Evolutionary conservation across 2,888 invertebrate genomes (phyloP).

Genomic region (Limnephilus rhombicus): DNA sequence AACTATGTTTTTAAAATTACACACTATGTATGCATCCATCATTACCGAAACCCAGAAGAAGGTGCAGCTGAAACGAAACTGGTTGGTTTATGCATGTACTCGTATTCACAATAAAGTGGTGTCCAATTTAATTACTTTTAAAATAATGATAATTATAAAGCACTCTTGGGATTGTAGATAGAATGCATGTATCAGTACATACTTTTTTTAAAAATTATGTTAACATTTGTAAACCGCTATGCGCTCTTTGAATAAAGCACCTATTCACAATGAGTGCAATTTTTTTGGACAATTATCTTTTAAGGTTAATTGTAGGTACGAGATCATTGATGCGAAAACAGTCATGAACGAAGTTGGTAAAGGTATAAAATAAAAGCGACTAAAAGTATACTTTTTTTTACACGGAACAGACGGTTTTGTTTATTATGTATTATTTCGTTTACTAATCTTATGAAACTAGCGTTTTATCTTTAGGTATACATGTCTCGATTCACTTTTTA

Average conservation of each 20-base stretch:
- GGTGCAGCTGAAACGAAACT: too few relatives aligned
- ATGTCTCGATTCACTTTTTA: neutral
- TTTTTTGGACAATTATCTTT: neutral
- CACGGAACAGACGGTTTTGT: conserved; percentile 8
- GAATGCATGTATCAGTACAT: neutral
- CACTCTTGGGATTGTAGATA: neutral
- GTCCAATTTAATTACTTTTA: too few relatives aligned
- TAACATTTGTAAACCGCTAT: neutral
- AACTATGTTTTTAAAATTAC: too few relatives aligned
- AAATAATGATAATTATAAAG: neutral
- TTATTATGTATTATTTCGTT: neutral
- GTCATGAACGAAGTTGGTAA: neutral
- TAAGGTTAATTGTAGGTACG: neutral
- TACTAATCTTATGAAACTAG: neutral
- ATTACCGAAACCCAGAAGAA: too few relatives aligned
- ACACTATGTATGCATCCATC: too few relatives aligned
- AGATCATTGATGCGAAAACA: neutral
- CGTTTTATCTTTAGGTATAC: neutral
- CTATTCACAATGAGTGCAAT: neutral
- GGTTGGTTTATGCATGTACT: too few relatives aligned
- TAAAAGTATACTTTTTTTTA: neutral
- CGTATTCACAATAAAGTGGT: too few relatives aligned
- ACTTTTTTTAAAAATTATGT: neutral
- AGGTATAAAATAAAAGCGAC: neutral
- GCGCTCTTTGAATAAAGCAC: neutral